Conservation (phyloP, 2,113 vertebrate species). For the Paracyprichromis sp. region DNA sequence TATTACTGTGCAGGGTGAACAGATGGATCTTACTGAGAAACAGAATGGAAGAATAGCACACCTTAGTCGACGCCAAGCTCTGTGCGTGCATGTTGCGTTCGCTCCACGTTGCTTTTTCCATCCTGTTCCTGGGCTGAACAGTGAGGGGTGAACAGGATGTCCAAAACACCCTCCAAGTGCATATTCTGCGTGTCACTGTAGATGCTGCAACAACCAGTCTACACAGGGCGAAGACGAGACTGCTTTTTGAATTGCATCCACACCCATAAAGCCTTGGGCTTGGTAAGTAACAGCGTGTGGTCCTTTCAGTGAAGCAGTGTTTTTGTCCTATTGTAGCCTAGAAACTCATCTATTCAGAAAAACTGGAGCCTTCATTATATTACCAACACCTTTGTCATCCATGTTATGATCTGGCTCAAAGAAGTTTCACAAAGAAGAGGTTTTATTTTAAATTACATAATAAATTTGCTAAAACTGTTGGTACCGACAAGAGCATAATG, state of each 20-base stretch:
- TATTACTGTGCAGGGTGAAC: slow-evolving; percentile 10
- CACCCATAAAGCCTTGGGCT: neutral
- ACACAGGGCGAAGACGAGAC: neutral
- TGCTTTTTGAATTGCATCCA: neutral
- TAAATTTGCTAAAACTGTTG: neutral
- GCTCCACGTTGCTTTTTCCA: slow-evolving; percentile 21
- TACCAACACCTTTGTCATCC: neutral
- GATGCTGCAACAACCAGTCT: neutral
- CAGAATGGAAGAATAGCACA: slow-evolving; percentile 28
- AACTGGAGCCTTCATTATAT: neutral
- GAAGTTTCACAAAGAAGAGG: neutral
- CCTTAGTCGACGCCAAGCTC: slow-evolving; percentile 37
- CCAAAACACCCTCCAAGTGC: slow-evolving; percentile 16
- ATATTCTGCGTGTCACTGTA: neutral
- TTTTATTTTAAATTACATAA: neutral
- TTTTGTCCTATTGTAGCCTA: neutral
- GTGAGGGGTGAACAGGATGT: slow-evolving; percentile 45
- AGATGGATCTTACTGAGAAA: slow-evolving; percentile 57
- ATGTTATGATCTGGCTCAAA: neutral
- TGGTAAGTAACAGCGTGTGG: neutral
- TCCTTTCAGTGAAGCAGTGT: neutral
- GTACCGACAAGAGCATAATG: neutral
- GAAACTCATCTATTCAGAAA: neutral
- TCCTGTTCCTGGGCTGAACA: slow-evolving; percentile 47
- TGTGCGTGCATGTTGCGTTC: slow-evolving; percentile 4